Base-by-base conservation (phyloP, 1,140 invertebrate genomes). In the Arctopsyche grandis region DNA sequence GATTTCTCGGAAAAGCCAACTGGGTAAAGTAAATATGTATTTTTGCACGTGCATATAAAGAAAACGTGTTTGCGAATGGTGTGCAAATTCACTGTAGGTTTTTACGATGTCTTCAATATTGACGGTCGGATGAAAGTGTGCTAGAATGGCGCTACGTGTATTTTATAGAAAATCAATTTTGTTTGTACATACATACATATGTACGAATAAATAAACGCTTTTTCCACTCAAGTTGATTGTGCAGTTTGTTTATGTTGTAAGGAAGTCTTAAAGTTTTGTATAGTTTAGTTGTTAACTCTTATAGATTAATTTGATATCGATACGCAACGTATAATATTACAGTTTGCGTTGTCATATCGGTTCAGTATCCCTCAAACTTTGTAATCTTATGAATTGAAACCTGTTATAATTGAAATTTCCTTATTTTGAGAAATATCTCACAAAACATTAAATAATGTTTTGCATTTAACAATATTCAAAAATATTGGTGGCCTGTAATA, bases 1-100 rank as follows among this genome's bases (percentile, higher is more conserved):
- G 58, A 60, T 21, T 19, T 60, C 58, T 10, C 0, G 58, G 9
- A 16, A 22, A 60, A 21, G 21, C 21, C 7, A 60, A 60, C 58
- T 16, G n/a, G 5, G n/a, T 60, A 60, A 24, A 60, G 63, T 66
- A 66, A 66, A 66, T 66, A 66, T 38, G 1, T 38, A 38, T 66
- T 66, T 66, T 66, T 66, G 16, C 21, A 60, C 9, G 14, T 9
- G 9, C 19, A 60, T 14, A n/a, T n/a, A 21, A 60, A 60, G 48
- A 12, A 60, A 60, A 60, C 21, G 58, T 60, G 58, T 60, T 60
- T 19, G 58, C 16, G 0, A 60, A 21, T 52, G 16, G 12, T 52
- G 19, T 60, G 58, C 58, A 24, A 60, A 60, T 60, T 24, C 21
- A 24, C 58, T 60, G n/a, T 60, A 24, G 9, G n/a, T 60, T 60